A percentile compares a stretch with the other conserved stretches of the same genome.
Evolutionary conservation across 2,113 vertebrate species (phyloP).

Genomic region (Mesoclemmys tuberculata): DNA sequence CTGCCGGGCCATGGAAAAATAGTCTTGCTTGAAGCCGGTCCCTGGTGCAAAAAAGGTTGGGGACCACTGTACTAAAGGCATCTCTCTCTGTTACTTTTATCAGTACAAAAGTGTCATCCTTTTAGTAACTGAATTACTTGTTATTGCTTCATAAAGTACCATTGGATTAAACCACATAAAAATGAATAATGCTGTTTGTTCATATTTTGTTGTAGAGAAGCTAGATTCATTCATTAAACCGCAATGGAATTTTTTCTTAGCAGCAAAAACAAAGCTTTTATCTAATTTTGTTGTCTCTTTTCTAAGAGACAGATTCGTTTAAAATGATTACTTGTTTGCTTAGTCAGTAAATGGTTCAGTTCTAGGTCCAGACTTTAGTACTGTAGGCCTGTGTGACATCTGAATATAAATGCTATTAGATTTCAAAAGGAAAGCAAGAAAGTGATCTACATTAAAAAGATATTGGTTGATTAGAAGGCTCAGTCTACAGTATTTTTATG

Average conservation of each 20-base stretch:
- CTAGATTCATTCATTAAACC: background rate
- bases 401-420: background rate
- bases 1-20: no score
- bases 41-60: no score
- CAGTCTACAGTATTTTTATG: background rate
- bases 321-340: background rate
- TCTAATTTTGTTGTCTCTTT: background rate
- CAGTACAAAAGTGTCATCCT: background rate
- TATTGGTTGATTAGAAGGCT: fast-evolving
- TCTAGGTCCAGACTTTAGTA: background rate
- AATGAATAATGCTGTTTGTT: fast-evolving
- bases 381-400: background rate
- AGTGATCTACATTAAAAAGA: background rate
- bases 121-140: fast-evolving
- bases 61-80: no score
- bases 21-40: no score
- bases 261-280: background rate
- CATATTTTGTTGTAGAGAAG: background rate
- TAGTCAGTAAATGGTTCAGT: background rate
- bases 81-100: background rate
- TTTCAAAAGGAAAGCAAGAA: background rate
- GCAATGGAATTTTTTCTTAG: background rate
- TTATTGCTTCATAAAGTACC: background rate
- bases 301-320: background rate
- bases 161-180: background rate